Base-by-base conservation (phyloP, 1,140 invertebrate species). In the Paracyclopina nana region DNA sequence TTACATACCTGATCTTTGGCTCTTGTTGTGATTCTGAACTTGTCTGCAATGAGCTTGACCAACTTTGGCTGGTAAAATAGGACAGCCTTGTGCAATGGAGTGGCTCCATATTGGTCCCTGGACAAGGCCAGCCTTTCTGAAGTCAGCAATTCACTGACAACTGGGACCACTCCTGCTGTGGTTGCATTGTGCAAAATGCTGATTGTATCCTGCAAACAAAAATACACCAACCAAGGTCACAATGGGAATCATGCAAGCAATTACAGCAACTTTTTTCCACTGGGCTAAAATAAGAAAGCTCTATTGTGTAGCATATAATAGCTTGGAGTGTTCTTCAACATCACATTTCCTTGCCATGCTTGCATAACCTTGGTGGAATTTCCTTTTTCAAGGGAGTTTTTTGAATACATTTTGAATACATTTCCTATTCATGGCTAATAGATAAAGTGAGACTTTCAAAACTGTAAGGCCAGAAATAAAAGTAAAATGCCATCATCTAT, bases 41-140 rank as follows among this genome's bases (percentile, higher is more conserved):
- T 50, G 16, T 38, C 48, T 4, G 48, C 22, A 4, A 50, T 50
- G 2, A 50, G 16, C 38, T 50, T 50, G 11, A 50, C 48, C 4
- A 50, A 22, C 25, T 50, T 50, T 50, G 48, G 48, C 38, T 50
- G 48, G 18, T 50, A 50, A 24, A 50, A 50, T 18, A 50, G 24
- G 2, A 50, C 48, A 18, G 48, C 29, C 25, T 50, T 50, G 30
- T 50, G 48, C 2, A 50, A 24, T 16, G 48, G 48, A 40, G 48
- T 50, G 4, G 48, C 48, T 4, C 48, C 48, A 38, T 50, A 50
- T 40, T 18, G 11, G 14, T 50, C 48, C 25, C 48, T 50, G 18
- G 48, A 50, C 3, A 50, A 31, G 38, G 48, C 48, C 28, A 50
- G 24, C n/a, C 48, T n/a, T 24, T 50, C 48, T 12, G 11, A 16